Evolutionary conservation across 35 echinoderm and acorn worm species (phyloP).

Genomic region (Lytechinus variegatus): DNA sequence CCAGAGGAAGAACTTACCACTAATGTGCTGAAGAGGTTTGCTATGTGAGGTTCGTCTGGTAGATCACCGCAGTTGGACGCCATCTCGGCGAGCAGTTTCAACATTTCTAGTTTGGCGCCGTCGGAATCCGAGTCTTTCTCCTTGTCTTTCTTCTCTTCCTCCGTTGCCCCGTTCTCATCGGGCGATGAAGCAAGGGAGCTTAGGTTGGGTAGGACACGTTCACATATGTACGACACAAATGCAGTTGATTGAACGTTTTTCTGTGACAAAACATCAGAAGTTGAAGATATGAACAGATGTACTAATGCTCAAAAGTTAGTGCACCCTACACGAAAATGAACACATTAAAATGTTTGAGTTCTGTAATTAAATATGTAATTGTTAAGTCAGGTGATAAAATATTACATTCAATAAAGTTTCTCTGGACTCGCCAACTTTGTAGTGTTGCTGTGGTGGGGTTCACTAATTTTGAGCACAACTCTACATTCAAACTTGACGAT

Average conservation of each 20-base stretch:
- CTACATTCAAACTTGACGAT: too few relatives aligned
- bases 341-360: too few relatives aligned
- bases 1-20: conserved; percentile 59
- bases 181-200: conserved; percentile 45
- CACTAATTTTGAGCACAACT: too few relatives aligned
- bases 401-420: too few relatives aligned
- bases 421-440: too few relatives aligned
- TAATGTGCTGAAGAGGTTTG: conserved; percentile 69
- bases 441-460: too few relatives aligned
- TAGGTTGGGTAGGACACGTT: conserved; percentile 80
- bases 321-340: too few relatives aligned
- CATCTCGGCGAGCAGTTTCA: conserved; percentile 85
- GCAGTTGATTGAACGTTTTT: conserved; percentile 88
- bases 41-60: conserved; percentile 40
- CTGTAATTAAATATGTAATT: too few relatives aligned
- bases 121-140: conserved; percentile 45
- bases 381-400: too few relatives aligned
- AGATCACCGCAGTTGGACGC: conserved; percentile 61
- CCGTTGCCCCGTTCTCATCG: conserved; percentile 47
- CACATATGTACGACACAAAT: conserved; percentile 88
- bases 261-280: too few relatives aligned
- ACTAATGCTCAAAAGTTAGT: too few relatives aligned
- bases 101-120: conserved; percentile 68
- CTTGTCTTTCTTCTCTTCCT: conserved; percentile 33
- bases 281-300: too few relatives aligned